These are phyloP conservation scores for Pyrrhosoma nymphula DNA, from an alignment of 2,888 invertebrate genomes.

Conservation along the genomic window DNA sequence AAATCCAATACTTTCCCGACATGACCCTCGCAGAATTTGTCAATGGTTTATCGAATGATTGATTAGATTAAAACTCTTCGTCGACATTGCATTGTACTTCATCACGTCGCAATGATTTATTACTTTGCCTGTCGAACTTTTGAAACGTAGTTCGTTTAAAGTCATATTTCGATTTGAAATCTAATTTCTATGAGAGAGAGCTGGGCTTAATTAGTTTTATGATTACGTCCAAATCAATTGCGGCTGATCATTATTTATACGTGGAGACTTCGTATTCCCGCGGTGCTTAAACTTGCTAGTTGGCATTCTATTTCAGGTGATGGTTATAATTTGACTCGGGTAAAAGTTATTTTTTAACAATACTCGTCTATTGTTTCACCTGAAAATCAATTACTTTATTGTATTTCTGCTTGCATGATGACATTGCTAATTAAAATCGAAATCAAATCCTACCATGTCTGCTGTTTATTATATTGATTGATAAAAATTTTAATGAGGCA, in stretches of 20 bases:
- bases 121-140: neutral
- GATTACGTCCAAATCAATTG: neutral
- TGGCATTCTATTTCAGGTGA: neutral
- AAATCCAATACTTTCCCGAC: neutral
- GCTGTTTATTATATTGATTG: neutral
- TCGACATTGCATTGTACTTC: neutral
- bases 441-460: neutral
- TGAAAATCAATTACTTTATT: neutral
- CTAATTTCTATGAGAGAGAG: neutral
- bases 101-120: conserved; percentile 1
- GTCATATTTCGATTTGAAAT: neutral
- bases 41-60: neutral
- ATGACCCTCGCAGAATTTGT: neutral
- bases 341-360: neutral
- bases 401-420: neutral
- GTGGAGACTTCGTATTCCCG: neutral
- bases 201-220: conserved; percentile 31
- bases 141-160: neutral
- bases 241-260: neutral
- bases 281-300: neutral
- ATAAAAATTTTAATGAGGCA: neutral
- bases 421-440: neutral
- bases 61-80: neutral
- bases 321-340: neutral
- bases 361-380: neutral